phyloP scores from a whole-genome alignment of 2,797 vertebrate species.

The Pangasius mekongensis region DNA sequence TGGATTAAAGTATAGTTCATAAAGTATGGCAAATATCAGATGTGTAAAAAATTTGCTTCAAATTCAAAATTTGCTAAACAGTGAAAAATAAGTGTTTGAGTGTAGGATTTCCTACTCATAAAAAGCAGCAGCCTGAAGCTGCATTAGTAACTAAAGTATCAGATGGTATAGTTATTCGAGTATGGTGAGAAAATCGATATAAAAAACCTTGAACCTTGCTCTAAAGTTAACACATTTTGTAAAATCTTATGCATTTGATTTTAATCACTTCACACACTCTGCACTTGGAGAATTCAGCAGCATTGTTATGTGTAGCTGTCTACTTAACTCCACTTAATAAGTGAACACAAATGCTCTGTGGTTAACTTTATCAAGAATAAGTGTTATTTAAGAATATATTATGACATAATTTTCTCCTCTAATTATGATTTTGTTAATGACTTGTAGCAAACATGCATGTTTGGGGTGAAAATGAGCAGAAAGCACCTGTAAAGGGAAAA shows the following conservation, averaged over 20 bases:
- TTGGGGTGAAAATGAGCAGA: not conserved
- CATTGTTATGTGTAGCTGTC: not conserved
- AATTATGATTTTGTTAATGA: conserved; percentile 17
- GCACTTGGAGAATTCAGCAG: conserved; percentile 1
- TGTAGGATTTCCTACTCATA: not conserved
- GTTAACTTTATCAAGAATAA: not conserved
- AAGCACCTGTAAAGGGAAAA: conserved; percentile 38
- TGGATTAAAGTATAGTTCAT: not conserved
- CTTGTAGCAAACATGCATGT: not conserved
- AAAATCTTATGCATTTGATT: not conserved
- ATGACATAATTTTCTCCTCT: not conserved
- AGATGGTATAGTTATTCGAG: not conserved
- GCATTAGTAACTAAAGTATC: not conserved
- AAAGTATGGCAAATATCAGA: not conserved
- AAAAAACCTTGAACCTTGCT: not conserved
- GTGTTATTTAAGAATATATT: not conserved
- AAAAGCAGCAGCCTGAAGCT: not conserved
- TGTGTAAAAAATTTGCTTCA: not conserved
- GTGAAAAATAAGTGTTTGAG: not conserved
- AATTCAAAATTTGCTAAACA: not conserved
- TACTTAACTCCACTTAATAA: conserved; percentile 20
- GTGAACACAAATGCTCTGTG: not conserved
- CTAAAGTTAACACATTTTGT: not conserved
- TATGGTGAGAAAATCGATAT: not conserved
- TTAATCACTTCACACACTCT: not conserved